Conservation (phyloP, 2,797 vertebrate species). For the Masticophis lateralis region DNA sequence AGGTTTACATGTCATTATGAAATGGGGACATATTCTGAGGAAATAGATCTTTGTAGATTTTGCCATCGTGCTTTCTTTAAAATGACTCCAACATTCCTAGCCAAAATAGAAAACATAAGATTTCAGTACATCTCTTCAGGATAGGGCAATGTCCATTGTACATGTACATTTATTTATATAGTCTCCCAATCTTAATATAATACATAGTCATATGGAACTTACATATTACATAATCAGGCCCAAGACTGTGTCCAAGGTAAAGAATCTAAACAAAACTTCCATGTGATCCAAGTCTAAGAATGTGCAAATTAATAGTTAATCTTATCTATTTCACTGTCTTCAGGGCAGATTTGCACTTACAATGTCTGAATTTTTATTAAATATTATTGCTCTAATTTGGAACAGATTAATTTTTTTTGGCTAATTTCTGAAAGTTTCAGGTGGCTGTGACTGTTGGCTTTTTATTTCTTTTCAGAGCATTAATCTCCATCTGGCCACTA, state of each 20-base stretch:
- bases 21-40: slow-evolving; percentile 22
- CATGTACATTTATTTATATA: not conserved
- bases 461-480: not conserved
- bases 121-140: not conserved
- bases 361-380: not conserved
- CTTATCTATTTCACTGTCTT: not conserved
- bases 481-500: not conserved
- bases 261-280: not conserved
- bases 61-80: slow-evolving; percentile 4
- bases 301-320: not conserved
- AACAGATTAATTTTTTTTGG: not conserved
- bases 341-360: not conserved
- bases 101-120: slow-evolving; percentile 12
- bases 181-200: not conserved
- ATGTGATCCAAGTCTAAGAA: not conserved
- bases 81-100: slow-evolving; percentile 51
- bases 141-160: not conserved
- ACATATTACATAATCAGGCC: not conserved
- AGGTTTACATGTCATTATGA: slow-evolving; percentile 18
- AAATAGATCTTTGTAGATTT: slow-evolving; percentile 24
- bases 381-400: not conserved
- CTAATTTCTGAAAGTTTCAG: not conserved
- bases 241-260: not conserved
- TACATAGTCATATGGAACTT: not conserved
- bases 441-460: not conserved